A percentile compares a stretch with the other conserved stretches of the same genome.
Conservation (phyloP, 2,888 invertebrate species). For the Ophonus ardosiacus region DNA sequence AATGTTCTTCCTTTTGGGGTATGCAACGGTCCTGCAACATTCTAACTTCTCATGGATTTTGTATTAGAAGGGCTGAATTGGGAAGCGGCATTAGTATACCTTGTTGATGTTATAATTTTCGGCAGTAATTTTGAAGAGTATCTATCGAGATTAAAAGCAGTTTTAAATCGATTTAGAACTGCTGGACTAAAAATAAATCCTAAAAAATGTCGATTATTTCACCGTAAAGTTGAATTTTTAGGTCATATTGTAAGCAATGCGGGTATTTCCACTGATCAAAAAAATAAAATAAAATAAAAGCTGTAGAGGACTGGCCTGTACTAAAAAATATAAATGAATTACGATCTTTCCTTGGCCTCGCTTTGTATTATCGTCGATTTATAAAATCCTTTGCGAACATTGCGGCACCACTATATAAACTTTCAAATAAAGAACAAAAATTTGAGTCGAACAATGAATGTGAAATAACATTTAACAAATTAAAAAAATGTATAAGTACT, state of each 20-base stretch:
- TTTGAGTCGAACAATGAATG: conserved; percentile 2
- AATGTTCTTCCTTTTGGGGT: no score
- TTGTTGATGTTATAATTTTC: conserved; percentile 48
- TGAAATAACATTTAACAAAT: no score
- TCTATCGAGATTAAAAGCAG: neutral
- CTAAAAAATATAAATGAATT: conserved; percentile 66
- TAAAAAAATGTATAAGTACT: no score
- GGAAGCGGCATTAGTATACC: conserved; percentile 41
- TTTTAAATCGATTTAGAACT: conserved; percentile 64
- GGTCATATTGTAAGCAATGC: conserved; percentile 67
- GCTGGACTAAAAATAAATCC: conserved; percentile 52
- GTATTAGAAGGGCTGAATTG: conserved; percentile 35
- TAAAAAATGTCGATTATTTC: conserved; percentile 65
- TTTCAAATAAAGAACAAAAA: conserved; percentile 63
- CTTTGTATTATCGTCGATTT: conserved; percentile 69
- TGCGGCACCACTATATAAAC: conserved; percentile 65
- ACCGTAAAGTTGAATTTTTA: conserved; percentile 65
- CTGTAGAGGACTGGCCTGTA: neutral
- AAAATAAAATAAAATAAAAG: neutral
- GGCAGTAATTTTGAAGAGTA: neutral
- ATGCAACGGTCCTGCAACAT: conserved; percentile 45
- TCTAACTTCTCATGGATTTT: conserved; percentile 27
- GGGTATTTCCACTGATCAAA: conserved; percentile 61
- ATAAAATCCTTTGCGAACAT: conserved; percentile 65
- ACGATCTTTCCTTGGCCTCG: conserved; percentile 67